Base-by-base conservation (phyloP, 2,888 invertebrate genomes). In the Pharmacophagus antenor region DNA sequence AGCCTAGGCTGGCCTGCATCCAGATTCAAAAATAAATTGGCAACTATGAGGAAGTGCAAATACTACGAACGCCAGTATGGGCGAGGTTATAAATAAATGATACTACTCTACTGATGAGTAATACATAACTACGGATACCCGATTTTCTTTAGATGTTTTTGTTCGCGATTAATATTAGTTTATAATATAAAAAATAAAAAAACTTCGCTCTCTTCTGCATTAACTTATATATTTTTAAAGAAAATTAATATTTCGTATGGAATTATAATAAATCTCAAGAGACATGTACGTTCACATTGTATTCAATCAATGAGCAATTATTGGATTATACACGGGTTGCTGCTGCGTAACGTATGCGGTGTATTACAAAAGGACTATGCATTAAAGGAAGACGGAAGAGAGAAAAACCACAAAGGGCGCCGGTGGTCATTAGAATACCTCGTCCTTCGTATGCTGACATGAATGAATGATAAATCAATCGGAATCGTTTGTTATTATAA, bases 21-120 rank as follows among this genome's bases (percentile, higher is more conserved):
- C 81, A 81, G 77, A 48, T 63, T 66, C 70, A 68, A 72, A 74
- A 73, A 80, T 80, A 82, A 72, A 67, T 62, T 59, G 68, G 60
- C 68, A 70, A 61, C 74, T 76, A 83, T 78, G 80, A 82, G 83
- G 83, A 82, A 82, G 71, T 72, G 69, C 50, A 50, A 55, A 61
- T 64, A 66, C 64, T 56, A 48, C 47, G 62, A 41, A 53, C 58
- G 25, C 48, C 53, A 58, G 55, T 64, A 22, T 23, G 3, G 4
- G 23, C 23, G 42, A 18, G 7, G 42, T 17, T 42, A 5, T 42
- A 17, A 42, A n/a, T 42, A 42, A 17, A 42, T 42, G 4, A 42
- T 17, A 42, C 15, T 17, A 7, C 6, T 10, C n/a, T 17, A 17
- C 10, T 31, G 12, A 6, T 7, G 7, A 27, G 7, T 27, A 27